Conservation (phyloP, 2,797 vertebrate species). For the Melanotaenia nigrans region DNA sequence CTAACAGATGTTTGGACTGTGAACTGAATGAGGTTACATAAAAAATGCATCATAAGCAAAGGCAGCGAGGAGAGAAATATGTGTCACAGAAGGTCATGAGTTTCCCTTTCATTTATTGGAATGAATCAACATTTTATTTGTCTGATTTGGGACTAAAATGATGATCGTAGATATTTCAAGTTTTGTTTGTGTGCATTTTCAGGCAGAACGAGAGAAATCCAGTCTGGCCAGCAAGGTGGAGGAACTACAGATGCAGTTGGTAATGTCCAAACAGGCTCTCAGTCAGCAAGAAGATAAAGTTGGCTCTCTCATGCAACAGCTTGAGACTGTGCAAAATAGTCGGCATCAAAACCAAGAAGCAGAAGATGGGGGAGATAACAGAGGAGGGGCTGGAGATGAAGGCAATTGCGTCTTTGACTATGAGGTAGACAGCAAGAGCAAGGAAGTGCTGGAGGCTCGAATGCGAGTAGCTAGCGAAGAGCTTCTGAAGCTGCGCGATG, state of each 20-base stretch:
- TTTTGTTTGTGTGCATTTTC: constrained; percentile 30
- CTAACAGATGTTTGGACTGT: constrained; percentile 59
- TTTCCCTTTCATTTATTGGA: constrained; percentile 11
- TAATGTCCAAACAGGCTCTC: constrained; percentile 81
- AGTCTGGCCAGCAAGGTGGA: constrained; percentile 79
- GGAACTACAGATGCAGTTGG: constrained; percentile 85
- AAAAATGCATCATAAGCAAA: constrained; percentile 62
- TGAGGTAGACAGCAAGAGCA: constrained; percentile 81
- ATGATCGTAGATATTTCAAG: background rate
- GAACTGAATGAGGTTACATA: constrained; percentile 57
- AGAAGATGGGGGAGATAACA: constrained; percentile 41
- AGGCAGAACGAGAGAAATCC: constrained; percentile 86
- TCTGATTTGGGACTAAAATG: background rate
- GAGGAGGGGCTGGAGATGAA: constrained; percentile 46
- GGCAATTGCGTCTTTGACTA: constrained; percentile 70
- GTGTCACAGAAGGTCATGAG: background rate
- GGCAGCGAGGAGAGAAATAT: constrained; percentile 23
- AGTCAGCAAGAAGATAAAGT: constrained; percentile 83
- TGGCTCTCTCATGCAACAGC: constrained; percentile 78
- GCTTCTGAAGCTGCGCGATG: constrained; percentile 77
- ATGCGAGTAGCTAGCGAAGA: constrained; percentile 81
- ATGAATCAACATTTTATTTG: background rate
- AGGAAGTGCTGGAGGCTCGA: constrained; percentile 80
- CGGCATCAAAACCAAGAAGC: constrained; percentile 50
- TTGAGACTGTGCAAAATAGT: constrained; percentile 72